These are phyloP conservation scores for Lagopus leucura DNA, from an alignment of 2,113 vertebrate species.

Conservation along the genomic window DNA sequence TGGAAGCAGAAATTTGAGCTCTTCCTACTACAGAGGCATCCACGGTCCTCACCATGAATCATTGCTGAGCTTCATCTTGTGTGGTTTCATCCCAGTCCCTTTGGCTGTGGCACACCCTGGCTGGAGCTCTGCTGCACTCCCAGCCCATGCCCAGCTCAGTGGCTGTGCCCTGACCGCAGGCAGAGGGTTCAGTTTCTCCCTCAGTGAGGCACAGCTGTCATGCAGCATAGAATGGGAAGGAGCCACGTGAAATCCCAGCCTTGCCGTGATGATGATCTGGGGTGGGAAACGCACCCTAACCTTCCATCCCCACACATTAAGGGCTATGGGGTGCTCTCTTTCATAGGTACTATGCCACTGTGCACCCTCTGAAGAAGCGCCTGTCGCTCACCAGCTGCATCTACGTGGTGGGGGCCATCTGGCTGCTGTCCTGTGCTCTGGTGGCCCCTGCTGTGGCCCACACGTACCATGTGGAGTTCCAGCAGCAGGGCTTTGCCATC, in stretches of 20 bases:
- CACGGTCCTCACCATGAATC: background rate
- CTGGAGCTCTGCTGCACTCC: background rate
- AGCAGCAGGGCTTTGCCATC: slow-evolving; percentile 85
- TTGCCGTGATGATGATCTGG: background rate
- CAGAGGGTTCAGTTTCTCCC: background rate
- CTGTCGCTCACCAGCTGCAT: slow-evolving; percentile 83
- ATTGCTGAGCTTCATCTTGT: too few species aligned
- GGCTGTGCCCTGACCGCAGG: background rate
- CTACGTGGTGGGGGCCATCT: slow-evolving; percentile 83
- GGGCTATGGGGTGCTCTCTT: background rate
- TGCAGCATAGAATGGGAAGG: background rate
- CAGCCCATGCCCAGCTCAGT: background rate
- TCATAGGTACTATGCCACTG: slow-evolving; percentile 85
- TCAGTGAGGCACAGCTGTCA: background rate
- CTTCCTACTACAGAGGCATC: background rate
- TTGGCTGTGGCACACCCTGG: background rate
- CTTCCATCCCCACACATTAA: too few species aligned
- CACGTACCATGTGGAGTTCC: slow-evolving; percentile 89
- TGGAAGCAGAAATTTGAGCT: background rate
- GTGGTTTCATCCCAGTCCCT: background rate
- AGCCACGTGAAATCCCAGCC: background rate
- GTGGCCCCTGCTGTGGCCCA: slow-evolving; percentile 86
- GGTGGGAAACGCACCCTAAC: background rate
- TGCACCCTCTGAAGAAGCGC: slow-evolving; percentile 87
- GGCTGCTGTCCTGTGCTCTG: slow-evolving; percentile 85